Base-by-base conservation (phyloP, 2,888 invertebrate genomes). In the Ochropleura plecta region DNA sequence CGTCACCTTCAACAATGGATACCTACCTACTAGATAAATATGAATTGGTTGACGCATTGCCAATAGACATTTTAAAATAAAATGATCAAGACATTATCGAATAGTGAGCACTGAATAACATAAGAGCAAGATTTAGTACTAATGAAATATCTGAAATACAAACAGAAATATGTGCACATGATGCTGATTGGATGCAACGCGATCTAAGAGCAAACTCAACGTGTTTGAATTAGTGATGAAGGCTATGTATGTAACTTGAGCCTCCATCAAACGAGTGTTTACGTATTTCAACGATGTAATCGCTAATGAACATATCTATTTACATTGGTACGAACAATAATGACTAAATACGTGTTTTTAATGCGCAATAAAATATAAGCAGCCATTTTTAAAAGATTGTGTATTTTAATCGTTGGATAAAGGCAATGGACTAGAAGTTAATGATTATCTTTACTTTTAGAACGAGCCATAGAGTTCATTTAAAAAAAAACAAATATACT, bases 151-250 rank as follows among this genome's bases (percentile, higher is more conserved):
- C 73, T 60, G 49, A 65, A 77, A 71, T 55, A 18, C 59, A 67
- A 70, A 73, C 65, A 62, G 73, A 63, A 68, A 72, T 73, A 74
- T 67, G 18, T 82, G 72, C 72, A 72, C 68, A 78, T 64, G 69
- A 79, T 74, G 73, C 77, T 86, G 86, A 89, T 89, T 84, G 80
- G 81, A 72, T 81, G 82, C 81, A 87, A 71, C 68, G 59, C 42
- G 74, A 81, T 79, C 73, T 81, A 55, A 66, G 72, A 70, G 76
- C 74, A 74, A 83, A 80, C 49, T 5, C 64, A 42, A 68, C 72
- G 62, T 74, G 69, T 76, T 79, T 72, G 79, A 82, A 83, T 81
- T 84, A 77, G 73, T 73, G 73, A 63, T 67, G 75, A 70, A 65
- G 55, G 69, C 62, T 73, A 46, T 44, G 42, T 30, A 81, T 70